phyloP scores from a whole-genome alignment of 1,140 invertebrate species.

The Eupeodes corollae region DNA sequence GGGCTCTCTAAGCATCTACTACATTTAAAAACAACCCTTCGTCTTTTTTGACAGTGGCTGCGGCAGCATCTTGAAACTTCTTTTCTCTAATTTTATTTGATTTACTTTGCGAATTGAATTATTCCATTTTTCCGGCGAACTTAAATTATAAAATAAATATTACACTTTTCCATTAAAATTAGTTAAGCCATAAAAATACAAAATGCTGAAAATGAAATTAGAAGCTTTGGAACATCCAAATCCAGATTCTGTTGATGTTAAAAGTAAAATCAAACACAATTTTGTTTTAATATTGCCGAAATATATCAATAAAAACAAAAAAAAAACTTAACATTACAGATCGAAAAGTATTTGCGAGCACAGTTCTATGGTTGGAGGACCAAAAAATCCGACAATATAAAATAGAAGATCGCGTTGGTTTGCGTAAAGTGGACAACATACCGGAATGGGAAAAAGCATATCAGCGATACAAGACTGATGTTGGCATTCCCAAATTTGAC shows the following conservation, averaged over 20 bases:
- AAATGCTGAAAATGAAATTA: conserved; percentile 62
- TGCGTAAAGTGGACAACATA: conserved; percentile 46
- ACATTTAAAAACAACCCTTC: too few relatives aligned
- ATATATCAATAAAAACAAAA: neutral
- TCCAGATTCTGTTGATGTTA: conserved; percentile 33
- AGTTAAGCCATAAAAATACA: neutral
- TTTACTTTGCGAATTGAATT: too few relatives aligned
- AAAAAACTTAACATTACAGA: conserved; percentile 44
- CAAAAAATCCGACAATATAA: conserved; percentile 85
- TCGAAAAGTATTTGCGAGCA: conserved; percentile 61
- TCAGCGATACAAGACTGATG: conserved; percentile 61
- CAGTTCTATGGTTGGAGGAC: conserved; percentile 86
- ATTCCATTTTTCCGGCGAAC: too few relatives aligned
- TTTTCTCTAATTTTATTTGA: too few relatives aligned
- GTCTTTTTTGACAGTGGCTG: too few relatives aligned
- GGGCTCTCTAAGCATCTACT: too few relatives aligned
- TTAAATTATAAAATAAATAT: too few relatives aligned
- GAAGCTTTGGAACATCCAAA: conserved; percentile 62
- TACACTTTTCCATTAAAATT: too few relatives aligned
- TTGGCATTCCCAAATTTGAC: conserved; percentile 50
- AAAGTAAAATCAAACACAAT: conserved; percentile 7
- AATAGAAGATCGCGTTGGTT: conserved; percentile 63
- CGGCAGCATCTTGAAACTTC: too few relatives aligned
- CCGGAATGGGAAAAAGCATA: conserved; percentile 61
- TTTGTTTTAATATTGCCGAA: neutral